Conservation (phyloP, 1,140 invertebrate species). For the Sycophaga agraensis region DNA sequence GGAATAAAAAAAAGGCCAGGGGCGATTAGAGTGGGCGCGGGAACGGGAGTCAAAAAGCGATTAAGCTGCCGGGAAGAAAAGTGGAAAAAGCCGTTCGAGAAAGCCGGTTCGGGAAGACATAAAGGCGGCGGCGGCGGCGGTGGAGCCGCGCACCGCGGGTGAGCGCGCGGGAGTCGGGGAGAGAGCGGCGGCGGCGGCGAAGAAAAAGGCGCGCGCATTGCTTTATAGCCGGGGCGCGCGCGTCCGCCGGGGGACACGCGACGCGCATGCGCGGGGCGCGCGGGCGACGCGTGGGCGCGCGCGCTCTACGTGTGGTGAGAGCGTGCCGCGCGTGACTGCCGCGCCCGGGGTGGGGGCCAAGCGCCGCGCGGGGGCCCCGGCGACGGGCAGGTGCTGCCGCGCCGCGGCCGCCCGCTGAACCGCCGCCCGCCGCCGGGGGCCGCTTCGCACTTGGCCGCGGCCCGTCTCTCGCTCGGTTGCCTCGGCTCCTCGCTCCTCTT, state of each 20-base stretch:
- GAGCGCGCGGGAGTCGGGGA: background rate
- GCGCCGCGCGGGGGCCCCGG: conserved; percentile 6
- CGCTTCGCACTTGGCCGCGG: background rate
- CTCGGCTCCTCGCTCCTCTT: too few relatives aligned
- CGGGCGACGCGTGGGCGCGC: conserved; percentile 50
- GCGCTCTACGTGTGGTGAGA: conserved; percentile 50
- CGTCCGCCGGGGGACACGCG: conserved; percentile 10
- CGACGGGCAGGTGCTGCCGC: conserved; percentile 23
- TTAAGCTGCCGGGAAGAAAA: background rate
- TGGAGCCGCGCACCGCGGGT: background rate
- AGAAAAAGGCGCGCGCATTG: conserved; percentile 12
- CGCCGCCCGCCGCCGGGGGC: background rate
- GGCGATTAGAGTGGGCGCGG: too few relatives aligned
- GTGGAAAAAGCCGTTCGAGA: background rate
- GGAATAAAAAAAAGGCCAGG: too few relatives aligned
- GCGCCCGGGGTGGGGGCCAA: conserved; percentile 23
- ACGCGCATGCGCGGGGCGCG: conserved; percentile 19
- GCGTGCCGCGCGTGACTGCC: conserved; percentile 54
- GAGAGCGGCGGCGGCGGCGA: background rate
- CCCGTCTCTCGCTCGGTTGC: too few relatives aligned
- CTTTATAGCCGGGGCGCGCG: conserved; percentile 13
- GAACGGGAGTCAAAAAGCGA: background rate
- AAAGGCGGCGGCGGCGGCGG: background rate
- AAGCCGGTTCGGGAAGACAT: too few relatives aligned
- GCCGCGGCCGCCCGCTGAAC: background rate